Conservation (phyloP, 2,113 vertebrate genomes). For the Phrynosoma blainvillii region DNA sequence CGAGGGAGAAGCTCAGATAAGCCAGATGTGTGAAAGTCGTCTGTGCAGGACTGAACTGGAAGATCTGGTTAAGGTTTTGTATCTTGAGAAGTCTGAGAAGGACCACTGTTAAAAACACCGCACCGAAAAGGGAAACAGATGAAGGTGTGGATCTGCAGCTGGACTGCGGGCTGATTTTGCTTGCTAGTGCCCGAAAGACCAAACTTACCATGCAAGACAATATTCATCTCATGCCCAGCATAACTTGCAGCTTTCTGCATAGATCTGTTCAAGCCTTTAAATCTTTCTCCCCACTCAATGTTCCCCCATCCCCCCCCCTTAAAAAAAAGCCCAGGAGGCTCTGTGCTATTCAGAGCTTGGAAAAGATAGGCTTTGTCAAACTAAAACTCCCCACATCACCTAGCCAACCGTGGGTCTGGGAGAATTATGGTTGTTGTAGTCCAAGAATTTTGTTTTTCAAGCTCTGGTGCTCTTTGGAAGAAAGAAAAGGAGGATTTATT, state of each 20-base stretch:
- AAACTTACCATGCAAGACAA: constrained; percentile 74
- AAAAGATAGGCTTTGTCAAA: too few relatives aligned
- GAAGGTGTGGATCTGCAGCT: constrained; percentile 77
- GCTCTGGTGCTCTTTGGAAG: neutral
- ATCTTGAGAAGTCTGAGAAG: constrained; percentile 83
- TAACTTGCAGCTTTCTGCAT: constrained; percentile 76
- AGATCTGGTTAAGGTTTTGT: constrained; percentile 85
- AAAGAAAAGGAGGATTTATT: constrained; percentile 54
- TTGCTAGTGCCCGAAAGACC: constrained; percentile 75
- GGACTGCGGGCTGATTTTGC: constrained; percentile 80
- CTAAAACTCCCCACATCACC: too few relatives aligned
- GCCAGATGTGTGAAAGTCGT: constrained; percentile 81
- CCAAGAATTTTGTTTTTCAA: too few relatives aligned
- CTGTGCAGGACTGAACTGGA: constrained; percentile 84
- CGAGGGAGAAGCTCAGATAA: constrained; percentile 83
- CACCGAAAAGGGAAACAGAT: constrained; percentile 61
- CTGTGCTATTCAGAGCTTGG: constrained; percentile 40
- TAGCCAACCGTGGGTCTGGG: too few relatives aligned
- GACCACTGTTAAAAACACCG: constrained; percentile 79
- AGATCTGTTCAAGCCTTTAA: constrained; percentile 72
- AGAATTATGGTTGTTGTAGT: too few relatives aligned
- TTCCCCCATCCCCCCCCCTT: neutral
- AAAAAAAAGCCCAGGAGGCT: constrained; percentile 59
- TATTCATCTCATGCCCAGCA: constrained; percentile 77
- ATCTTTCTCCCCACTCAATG: constrained; percentile 54